Evolutionary conservation across 2,888 invertebrate species (phyloP).

Genomic region (Nomada fucata): DNA sequence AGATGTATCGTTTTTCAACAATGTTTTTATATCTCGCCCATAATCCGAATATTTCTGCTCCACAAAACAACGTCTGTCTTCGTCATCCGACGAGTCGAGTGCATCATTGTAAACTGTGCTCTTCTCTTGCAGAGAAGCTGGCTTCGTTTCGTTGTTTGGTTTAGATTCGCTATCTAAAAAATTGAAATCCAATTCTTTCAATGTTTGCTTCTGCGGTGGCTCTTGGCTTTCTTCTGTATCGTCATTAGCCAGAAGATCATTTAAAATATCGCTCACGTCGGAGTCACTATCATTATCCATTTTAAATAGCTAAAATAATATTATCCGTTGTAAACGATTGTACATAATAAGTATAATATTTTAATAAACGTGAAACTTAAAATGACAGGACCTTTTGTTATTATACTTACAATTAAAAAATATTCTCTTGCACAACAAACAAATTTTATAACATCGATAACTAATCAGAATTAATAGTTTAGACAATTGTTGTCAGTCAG

Average conservation of each 20-base stretch:
- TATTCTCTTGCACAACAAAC: not conserved
- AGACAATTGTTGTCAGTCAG: not conserved
- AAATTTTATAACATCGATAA: not conserved
- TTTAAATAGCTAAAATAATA: conserved; percentile 33
- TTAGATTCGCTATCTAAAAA: conserved; percentile 73
- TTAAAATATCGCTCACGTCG: conserved; percentile 62
- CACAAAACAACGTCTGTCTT: conserved; percentile 90
- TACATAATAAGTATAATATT: not conserved
- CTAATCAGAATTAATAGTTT: not conserved
- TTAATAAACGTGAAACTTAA: not conserved
- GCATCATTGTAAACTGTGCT: conserved; percentile 86
- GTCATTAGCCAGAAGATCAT: conserved; percentile 61
- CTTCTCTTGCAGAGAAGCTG: not conserved
- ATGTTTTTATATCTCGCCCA: conserved; percentile 89
- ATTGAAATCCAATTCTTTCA: conserved; percentile 75
- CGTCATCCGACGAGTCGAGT: conserved; percentile 93
- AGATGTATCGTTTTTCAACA: conserved; percentile 75
- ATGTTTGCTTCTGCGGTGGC: conserved; percentile 17
- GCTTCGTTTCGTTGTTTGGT: conserved; percentile 37
- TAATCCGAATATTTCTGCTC: conserved; percentile 90
- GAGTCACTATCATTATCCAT: conserved; percentile 66
- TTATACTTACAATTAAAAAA: not conserved
- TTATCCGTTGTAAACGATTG: not conserved
- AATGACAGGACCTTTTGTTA: no score
- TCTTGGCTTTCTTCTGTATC: conserved; percentile 55